phyloP scores from a whole-genome alignment of 1,140 invertebrate genomes.

The Hyles euphorbiae region DNA sequence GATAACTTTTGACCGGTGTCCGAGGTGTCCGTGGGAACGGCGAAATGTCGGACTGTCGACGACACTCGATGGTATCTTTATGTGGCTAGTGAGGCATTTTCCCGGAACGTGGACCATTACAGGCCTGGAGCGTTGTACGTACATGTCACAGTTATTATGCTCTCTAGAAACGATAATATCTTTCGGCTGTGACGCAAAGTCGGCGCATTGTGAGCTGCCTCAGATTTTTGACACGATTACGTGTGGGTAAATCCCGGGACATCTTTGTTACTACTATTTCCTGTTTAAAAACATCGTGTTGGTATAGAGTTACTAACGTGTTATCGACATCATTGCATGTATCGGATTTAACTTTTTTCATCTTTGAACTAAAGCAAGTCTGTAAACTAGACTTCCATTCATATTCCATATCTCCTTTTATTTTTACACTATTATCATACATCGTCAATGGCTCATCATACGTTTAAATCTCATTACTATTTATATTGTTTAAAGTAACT shows the following conservation, averaged over 20 bases:
- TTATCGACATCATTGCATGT: too few species aligned
- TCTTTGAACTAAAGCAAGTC: too few species aligned
- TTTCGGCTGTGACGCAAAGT: constrained; percentile 51
- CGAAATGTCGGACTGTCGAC: constrained; percentile 18
- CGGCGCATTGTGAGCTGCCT: constrained; percentile 16
- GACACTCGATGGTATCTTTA: constrained; percentile 61
- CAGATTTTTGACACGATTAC: constrained; percentile 54
- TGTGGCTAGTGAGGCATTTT: constrained; percentile 56
- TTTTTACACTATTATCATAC: too few species aligned
- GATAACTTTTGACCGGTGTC: constrained; percentile 60
- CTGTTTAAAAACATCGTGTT: too few species aligned
- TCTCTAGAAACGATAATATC: constrained; percentile 66
- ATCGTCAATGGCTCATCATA: too few species aligned
- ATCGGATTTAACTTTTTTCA: too few species aligned
- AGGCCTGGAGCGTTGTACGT: constrained; percentile 54
- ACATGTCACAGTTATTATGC: constrained; percentile 70
- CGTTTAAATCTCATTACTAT: too few species aligned
- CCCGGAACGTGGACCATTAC: constrained; percentile 64
- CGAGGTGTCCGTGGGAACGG: constrained; percentile 56
- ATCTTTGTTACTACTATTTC: too few species aligned
- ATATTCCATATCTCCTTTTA: too few species aligned
- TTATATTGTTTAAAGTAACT: too few species aligned
- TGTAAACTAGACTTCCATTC: too few species aligned
- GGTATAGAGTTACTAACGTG: too few species aligned
- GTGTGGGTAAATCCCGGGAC: background rate